Evolutionary conservation across 2,888 invertebrate species (phyloP).

Genomic region (Diaprepes abbreviatus): DNA sequence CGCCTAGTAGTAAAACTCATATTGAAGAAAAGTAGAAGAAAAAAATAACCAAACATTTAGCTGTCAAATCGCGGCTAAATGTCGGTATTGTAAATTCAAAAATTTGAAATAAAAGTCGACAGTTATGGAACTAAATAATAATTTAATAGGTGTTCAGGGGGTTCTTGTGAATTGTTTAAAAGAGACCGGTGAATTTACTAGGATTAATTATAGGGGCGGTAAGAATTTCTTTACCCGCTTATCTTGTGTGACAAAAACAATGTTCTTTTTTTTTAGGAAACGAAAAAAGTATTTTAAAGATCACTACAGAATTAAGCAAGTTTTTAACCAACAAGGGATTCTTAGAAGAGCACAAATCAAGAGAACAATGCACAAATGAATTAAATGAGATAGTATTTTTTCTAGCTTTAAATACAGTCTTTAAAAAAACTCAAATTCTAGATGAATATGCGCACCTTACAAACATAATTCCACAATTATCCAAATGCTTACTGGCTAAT

Average conservation of each 20-base stretch:
- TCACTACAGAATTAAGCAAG: conserved; percentile 52
- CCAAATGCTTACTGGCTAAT: conserved; percentile 60
- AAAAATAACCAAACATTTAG: too few species aligned
- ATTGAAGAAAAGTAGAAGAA: too few species aligned
- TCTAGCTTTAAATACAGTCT: conserved; percentile 62
- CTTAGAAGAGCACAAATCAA: conserved; percentile 50
- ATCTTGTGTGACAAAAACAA: conserved; percentile 8
- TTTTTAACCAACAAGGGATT: conserved; percentile 54
- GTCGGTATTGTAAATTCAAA: too few species aligned
- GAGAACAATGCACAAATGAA: conserved; percentile 49
- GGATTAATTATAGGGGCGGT: conserved; percentile 63
- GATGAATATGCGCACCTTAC: conserved; percentile 60
- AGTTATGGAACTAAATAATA: conserved; percentile 61
- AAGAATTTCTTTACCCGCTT: conserved; percentile 24
- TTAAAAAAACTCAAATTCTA: conserved; percentile 53
- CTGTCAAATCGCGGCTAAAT: too few species aligned
- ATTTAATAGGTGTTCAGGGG: conserved; percentile 61
- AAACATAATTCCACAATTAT: conserved; percentile 59
- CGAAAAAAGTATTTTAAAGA: conserved; percentile 56
- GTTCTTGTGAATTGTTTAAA: conserved; percentile 57
- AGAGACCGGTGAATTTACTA: conserved; percentile 58
- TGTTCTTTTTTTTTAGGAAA: conserved; percentile 56
- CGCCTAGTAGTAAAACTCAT: too few species aligned
- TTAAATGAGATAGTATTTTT: conserved; percentile 58
- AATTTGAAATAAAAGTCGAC: neutral